Percentiles rank a stretch among this genome's conserved stretches.
Evolutionary conservation across 2,888 invertebrate genomes (phyloP).

Genomic region (Chorisops tibialis): DNA sequence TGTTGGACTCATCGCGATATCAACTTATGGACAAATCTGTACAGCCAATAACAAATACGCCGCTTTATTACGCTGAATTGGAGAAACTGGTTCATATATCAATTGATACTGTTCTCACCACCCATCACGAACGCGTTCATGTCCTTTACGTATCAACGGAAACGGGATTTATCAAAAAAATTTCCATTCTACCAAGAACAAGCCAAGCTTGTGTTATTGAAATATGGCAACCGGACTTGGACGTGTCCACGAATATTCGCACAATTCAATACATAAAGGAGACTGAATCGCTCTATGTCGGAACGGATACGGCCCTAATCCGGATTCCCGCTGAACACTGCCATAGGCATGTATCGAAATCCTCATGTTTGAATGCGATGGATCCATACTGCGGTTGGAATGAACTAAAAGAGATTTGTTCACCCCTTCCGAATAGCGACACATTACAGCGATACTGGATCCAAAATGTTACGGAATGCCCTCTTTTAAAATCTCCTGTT

Average conservation of each 20-base stretch:
- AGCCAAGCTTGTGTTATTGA: conserved; percentile 80
- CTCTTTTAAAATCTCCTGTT: conserved; percentile 64
- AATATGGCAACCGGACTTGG: conserved; percentile 69
- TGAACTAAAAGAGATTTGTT: conserved; percentile 69
- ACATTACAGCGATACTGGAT: conserved; percentile 66
- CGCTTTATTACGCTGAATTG: conserved; percentile 67
- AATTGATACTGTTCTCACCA: conserved; percentile 75
- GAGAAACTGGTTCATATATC: conserved; percentile 76
- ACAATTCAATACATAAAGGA: conserved; percentile 77
- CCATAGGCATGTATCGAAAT: conserved; percentile 64
- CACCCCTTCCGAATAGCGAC: conserved; percentile 64
- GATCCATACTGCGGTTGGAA: conserved; percentile 97
- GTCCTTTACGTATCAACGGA: conserved; percentile 79
- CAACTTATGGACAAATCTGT: conserved; percentile 87
- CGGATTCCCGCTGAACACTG: conserved; percentile 79
- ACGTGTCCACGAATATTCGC: conserved; percentile 54
- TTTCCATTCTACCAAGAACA: conserved; percentile 68
- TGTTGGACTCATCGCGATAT: conserved; percentile 68
- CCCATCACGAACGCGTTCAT: conserved; percentile 65
- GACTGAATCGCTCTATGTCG: conserved; percentile 76
- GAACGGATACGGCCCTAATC: conserved; percentile 64
- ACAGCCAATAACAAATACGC: conserved; percentile 65
- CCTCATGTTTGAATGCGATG: conserved; percentile 75
- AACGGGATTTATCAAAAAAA: conserved; percentile 73
- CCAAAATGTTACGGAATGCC: conserved; percentile 70